Evolutionary conservation across 2,797 vertebrate species (phyloP).

Genomic region (Phoxinus dragarum): DNA sequence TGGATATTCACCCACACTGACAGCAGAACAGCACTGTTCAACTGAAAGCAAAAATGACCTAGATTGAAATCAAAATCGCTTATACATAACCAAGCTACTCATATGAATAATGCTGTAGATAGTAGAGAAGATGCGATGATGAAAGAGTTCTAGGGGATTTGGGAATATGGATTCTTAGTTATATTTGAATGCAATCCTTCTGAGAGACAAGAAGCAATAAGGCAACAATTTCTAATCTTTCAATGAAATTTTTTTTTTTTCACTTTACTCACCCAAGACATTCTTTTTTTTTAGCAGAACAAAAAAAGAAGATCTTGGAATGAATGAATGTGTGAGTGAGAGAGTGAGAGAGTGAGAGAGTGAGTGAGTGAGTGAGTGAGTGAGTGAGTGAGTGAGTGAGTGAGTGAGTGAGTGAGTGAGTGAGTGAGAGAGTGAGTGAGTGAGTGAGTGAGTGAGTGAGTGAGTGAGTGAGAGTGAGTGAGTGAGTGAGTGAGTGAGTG

Average conservation of each 20-base stretch:
- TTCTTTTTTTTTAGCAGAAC: not conserved
- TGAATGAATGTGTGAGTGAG: no score
- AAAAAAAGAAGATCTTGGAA: not conserved
- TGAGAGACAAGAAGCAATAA: not conserved
- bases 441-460: no score
- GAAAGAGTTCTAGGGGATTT: conserved; percentile 1
- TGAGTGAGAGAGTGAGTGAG: no score
- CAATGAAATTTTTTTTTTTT: no score
- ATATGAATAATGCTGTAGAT: not conserved
- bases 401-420: no score
- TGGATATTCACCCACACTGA: conserved; percentile 7
- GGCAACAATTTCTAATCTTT: not conserved
- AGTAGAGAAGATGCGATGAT: not conserved
- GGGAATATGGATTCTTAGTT: no score
- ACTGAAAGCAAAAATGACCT: conserved; percentile 24
- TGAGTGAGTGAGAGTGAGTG: fast-evolving
- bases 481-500: no score
- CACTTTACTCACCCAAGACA: not conserved
- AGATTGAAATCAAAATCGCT: not conserved
- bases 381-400: no score
- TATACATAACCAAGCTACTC: not conserved
- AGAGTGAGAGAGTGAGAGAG: no score
- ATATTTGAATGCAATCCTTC: not conserved
- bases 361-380: no score
- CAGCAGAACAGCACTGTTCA: conserved; percentile 2